A percentile compares a stretch with the other conserved stretches of the same genome.
These are phyloP conservation scores for Drosophila imparisetae DNA, from an alignment of 2,888 invertebrate species.

Conservation along the genomic window DNA sequence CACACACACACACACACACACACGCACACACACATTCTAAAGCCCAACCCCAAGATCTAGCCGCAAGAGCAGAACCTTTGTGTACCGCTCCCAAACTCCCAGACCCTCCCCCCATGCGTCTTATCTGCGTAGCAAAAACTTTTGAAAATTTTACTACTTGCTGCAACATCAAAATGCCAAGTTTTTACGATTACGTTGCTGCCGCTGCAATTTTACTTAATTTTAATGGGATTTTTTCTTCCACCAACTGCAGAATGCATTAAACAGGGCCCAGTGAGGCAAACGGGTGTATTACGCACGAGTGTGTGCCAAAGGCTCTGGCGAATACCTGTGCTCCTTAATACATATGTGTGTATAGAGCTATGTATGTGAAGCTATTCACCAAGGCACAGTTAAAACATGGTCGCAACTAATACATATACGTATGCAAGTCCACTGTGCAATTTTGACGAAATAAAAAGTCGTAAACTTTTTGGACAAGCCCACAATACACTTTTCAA, in stretches of 20 bases:
- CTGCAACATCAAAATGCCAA: slow-evolving; percentile 78
- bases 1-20: background rate
- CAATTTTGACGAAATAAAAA: slow-evolving; percentile 70
- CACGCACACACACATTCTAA: slow-evolving; percentile 18
- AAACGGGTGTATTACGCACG: slow-evolving; percentile 69
- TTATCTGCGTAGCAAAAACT: slow-evolving; percentile 75
- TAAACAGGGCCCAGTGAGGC: slow-evolving; percentile 65
- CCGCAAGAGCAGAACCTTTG: slow-evolving; percentile 60
- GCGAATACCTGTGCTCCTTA: slow-evolving; percentile 11
- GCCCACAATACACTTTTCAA: slow-evolving; percentile 27
- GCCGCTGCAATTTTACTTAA: slow-evolving; percentile 80
- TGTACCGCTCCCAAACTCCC: slow-evolving; percentile 47
- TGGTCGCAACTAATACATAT: slow-evolving; percentile 50
- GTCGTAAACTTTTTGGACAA: slow-evolving; percentile 62
- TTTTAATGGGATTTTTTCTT: slow-evolving; percentile 81
- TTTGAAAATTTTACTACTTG: slow-evolving; percentile 77
- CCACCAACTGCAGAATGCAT: slow-evolving; percentile 76
- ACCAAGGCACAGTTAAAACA: slow-evolving; percentile 43
- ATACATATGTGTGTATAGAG: background rate
- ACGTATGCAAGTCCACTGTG: slow-evolving; percentile 34
- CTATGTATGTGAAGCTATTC: slow-evolving; percentile 5
- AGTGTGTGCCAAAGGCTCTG: slow-evolving; percentile 44
- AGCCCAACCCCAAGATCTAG: slow-evolving; percentile 28
- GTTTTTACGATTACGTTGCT: slow-evolving; percentile 74
- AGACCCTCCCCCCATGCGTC: slow-evolving; percentile 11